Evolutionary conservation across 2,113 vertebrate genomes (phyloP).

Genomic region (Sus scrofa): DNA sequence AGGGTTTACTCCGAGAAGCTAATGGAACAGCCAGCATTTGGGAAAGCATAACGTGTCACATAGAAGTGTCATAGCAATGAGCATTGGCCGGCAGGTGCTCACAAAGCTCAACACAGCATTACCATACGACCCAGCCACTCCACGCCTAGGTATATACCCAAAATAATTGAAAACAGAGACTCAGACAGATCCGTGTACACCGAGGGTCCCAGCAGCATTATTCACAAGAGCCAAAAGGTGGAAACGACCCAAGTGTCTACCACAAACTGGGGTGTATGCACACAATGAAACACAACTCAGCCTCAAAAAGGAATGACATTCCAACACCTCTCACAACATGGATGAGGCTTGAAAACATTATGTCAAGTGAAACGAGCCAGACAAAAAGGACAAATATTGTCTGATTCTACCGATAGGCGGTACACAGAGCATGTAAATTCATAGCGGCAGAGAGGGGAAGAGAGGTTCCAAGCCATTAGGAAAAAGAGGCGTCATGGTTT

Average conservation of each 20-base stretch:
- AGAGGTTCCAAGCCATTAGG: no score
- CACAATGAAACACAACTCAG: not conserved
- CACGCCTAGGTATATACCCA: not conserved
- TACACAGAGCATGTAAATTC: not conserved
- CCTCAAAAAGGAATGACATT: not conserved
- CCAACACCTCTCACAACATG: not conserved
- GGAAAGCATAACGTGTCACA: not conserved
- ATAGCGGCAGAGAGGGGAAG: not conserved
- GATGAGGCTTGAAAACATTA: not conserved
- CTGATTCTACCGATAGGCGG: not conserved
- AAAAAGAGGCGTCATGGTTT: not conserved
- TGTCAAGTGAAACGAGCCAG: not conserved
- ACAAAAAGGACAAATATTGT: not conserved
- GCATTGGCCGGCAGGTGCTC: constrained; percentile 40
- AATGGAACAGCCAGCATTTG: constrained; percentile 8
- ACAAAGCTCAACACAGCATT: constrained; percentile 48
- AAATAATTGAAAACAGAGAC: not conserved
- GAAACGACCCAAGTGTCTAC: not conserved
- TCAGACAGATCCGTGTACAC: not conserved
- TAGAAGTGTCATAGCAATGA: constrained; percentile 22
- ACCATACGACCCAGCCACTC: not conserved
- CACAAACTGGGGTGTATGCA: not conserved
- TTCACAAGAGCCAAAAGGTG: not conserved
- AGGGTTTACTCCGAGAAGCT: constrained; percentile 32
- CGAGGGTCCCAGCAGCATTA: not conserved